A percentile compares a stretch with the other conserved stretches of the same genome.
Evolutionary conservation across 2,113 vertebrate genomes (phyloP).

Genomic region (Castor canadensis): DNA sequence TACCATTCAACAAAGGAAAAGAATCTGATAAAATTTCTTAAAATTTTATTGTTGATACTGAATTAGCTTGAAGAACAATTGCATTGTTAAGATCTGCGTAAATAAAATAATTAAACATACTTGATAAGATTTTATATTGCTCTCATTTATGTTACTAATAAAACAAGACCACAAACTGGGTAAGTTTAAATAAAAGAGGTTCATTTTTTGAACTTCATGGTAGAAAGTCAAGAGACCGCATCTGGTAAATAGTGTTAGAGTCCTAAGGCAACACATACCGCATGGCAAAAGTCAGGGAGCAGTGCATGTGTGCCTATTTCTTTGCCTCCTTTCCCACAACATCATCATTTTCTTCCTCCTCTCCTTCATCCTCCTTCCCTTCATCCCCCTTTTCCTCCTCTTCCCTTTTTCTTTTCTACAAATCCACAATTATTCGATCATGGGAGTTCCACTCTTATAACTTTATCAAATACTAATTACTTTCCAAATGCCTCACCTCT

Average conservation of each 20-base stretch:
- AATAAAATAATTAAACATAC: constrained; percentile 32
- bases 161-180: not conserved
- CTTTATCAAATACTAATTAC: not conserved
- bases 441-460: not conserved
- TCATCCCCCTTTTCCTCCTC: too few species aligned
- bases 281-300: not conserved
- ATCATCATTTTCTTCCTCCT: too few species aligned
- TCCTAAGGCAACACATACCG: not conserved
- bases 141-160: not conserved
- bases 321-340: not conserved
- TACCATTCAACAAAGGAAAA: constrained; percentile 43
- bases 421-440: too few species aligned
- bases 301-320: not conserved
- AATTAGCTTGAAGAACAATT: constrained; percentile 14
- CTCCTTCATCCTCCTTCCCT: too few species aligned
- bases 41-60: constrained; percentile 60
- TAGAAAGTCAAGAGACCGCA: not conserved
- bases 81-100: not conserved
- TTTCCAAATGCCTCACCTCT: not conserved
- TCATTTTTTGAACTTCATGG: not conserved
- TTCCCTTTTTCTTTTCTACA: too few species aligned
- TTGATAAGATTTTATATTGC: not conserved
- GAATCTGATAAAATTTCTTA: constrained; percentile 54
- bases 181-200: not conserved
- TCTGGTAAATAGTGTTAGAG: not conserved